Evolutionary conservation across 2,888 invertebrate species (phyloP).

Genomic region (Melanargia galathea): DNA sequence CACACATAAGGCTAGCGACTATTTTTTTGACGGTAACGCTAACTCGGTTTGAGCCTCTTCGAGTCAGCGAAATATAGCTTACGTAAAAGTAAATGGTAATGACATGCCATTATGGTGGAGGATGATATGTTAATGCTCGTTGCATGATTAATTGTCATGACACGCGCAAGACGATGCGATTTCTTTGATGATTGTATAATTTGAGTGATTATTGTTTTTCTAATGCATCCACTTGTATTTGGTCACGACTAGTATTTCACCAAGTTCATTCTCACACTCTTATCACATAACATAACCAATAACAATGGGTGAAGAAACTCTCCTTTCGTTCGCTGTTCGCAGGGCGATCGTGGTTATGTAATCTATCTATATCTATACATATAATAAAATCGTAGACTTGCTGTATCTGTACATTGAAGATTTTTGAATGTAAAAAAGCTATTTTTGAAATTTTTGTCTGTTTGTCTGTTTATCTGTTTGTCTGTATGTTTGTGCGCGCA

Average conservation of each 20-base stretch:
- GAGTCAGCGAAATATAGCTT: constrained; percentile 47
- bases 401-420: too few species aligned
- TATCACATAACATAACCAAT: neutral
- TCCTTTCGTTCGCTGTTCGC: neutral
- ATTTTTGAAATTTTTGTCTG: too few species aligned
- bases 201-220: constrained; percentile 18
- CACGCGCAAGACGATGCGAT: constrained; percentile 16
- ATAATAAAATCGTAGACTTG: too few species aligned
- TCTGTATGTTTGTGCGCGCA: too few species aligned
- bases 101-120: constrained; percentile 43
- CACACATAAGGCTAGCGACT: constrained; percentile 6
- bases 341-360: too few species aligned
- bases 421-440: too few species aligned
- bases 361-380: too few species aligned
- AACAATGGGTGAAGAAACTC: neutral
- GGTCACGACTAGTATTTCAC: constrained; percentile 13
- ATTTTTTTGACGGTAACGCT: neutral
- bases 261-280: constrained; percentile 11
- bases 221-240: constrained; percentile 12
- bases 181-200: constrained; percentile 16
- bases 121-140: constrained; percentile 48
- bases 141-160: constrained; percentile 41
- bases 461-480: too few species aligned
- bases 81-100: constrained; percentile 51
- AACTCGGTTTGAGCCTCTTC: constrained; percentile 28